Evolutionary conservation across 2,797 vertebrate species (phyloP).

Genomic region (Craterocephalus amniculus): DNA sequence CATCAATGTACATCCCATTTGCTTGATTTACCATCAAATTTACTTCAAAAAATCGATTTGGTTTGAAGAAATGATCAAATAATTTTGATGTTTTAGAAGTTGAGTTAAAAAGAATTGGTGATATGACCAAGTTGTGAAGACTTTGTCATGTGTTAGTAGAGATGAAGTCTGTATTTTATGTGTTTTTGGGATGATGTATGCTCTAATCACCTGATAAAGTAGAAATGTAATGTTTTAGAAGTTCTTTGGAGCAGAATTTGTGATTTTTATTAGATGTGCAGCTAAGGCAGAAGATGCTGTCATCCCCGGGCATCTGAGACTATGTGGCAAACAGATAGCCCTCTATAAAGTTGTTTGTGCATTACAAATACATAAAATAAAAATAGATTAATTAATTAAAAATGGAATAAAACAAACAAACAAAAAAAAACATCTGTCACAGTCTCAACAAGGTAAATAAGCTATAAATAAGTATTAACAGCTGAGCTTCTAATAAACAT

Average conservation of each 20-base stretch:
- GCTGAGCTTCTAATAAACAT: background rate
- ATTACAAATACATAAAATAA: background rate
- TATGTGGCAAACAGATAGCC: background rate
- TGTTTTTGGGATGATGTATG: background rate
- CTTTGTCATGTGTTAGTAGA: background rate
- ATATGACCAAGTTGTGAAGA: too few relatives aligned
- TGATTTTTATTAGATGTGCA: background rate
- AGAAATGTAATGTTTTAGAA: background rate
- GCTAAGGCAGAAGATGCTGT: background rate
- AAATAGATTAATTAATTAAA: too few relatives aligned
- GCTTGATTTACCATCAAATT: conserved; percentile 26
- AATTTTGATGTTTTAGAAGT: conserved; percentile 24
- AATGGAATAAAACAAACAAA: too few relatives aligned
- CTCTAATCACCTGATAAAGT: background rate
- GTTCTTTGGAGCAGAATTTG: background rate
- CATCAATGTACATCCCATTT: conserved; percentile 39
- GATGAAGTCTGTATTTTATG: background rate
- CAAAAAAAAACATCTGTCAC: background rate
- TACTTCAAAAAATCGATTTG: background rate
- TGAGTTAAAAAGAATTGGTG: background rate
- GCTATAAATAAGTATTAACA: background rate
- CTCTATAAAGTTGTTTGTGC: background rate
- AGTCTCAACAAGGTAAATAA: background rate
- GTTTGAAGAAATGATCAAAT: too few relatives aligned
- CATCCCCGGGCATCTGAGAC: too few relatives aligned